Conservation (phyloP, 2,113 vertebrate genomes). For the Ibidorhyncha struthersii region DNA sequence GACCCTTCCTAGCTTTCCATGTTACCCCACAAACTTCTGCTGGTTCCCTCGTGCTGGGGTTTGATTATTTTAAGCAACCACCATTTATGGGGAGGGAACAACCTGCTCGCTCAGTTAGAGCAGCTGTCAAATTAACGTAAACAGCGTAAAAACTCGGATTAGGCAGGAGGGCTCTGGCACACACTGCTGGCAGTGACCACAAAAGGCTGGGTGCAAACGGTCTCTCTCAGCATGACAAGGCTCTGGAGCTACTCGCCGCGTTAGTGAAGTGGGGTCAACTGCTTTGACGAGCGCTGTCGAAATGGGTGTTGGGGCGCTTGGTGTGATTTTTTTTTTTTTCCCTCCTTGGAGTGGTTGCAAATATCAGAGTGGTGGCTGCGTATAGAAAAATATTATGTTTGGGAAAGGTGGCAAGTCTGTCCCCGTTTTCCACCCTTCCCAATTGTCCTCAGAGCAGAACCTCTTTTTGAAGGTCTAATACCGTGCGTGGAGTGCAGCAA, state of each 20-base stretch:
- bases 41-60: neutral
- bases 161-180: neutral
- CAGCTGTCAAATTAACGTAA: conserved; percentile 18
- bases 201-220: neutral
- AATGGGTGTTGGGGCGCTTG: neutral
- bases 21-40: neutral
- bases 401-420: neutral
- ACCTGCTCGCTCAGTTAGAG: neutral
- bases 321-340: neutral
- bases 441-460: accelerated
- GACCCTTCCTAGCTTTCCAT: neutral
- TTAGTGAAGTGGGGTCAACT: accelerated
- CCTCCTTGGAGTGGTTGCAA: neutral
- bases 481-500: neutral
- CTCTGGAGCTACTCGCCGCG: neutral
- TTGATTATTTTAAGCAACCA: neutral
- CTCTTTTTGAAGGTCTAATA: neutral
- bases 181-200: neutral
- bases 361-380: neutral
- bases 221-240: neutral
- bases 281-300: accelerated
- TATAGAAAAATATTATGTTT: accelerated
- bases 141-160: neutral
- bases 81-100: conserved; percentile 42
- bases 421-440: neutral